Base-by-base conservation (phyloP, 1,140 invertebrate genomes). In the Metaphire vulgaris region DNA sequence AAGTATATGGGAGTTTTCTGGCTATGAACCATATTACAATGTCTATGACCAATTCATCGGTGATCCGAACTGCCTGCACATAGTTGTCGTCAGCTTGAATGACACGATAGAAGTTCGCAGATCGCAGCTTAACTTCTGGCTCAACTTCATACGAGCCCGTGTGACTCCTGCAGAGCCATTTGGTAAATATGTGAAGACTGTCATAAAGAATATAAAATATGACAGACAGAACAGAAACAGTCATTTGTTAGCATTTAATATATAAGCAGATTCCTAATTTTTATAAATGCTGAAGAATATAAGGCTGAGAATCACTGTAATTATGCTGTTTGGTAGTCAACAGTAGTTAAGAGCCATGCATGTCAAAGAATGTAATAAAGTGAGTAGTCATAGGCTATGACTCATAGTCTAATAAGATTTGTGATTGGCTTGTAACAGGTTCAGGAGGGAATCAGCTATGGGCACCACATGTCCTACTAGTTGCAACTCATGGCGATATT, bases 1-100 rank as follows among this genome's bases (percentile, higher is more conserved):
- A 30, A 90, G 89, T 41, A 88, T 93, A 41, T 94, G 92, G 92
- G 92, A 94, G 82, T 92, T 94, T 82, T 92, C 91, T 32, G 92
- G 92, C 1, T 90, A 92, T 81, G 91, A 93, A 82, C 90, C 90
- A 32, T 94, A 92, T 86, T 90, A 92, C 83, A 88, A 90, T 74
- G 86, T 91, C 33, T 94, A 93, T 84, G 92, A 94, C 84, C 90
- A 92, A 80, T 91, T 92, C 81, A 88, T 93, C 33, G 91, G 90
- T 12, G 90, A 91, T 80, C 87, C 88, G 32, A 89, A 89, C 80
- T 90, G 90, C 81, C 84, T 92, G 41, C 90, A 93, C 81, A 85
- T 91, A 2, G 88, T 94, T 78, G 88, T 92, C 26, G 92, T 92
- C 84, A 92, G 89, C 84, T 86, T 92, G 33, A 87, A 89, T 79